These are phyloP conservation scores for Heterodera carotae DNA, from an alignment of 1,140 invertebrate species.

Conservation along the genomic window DNA sequence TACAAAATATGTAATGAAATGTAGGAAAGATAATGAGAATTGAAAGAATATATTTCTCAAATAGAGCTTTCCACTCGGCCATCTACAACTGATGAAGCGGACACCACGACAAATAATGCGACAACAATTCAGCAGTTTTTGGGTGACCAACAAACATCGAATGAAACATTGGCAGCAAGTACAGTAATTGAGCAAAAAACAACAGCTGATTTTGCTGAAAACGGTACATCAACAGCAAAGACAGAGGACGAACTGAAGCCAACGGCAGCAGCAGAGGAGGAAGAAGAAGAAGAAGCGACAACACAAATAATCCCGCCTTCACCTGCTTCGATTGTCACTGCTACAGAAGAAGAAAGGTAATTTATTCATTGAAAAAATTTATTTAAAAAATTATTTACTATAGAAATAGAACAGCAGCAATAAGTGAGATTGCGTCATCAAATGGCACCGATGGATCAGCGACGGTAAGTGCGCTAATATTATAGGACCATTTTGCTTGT, in stretches of 20 bases:
- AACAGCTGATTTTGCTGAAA: slow-evolving; percentile 16
- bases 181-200: background rate
- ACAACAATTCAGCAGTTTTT: background rate
- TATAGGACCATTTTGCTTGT: background rate
- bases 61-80: background rate
- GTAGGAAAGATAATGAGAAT: background rate
- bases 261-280: background rate
- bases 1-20: background rate
- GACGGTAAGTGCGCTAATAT: background rate
- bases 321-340: too few relatives aligned
- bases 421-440: background rate
- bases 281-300: too few relatives aligned
- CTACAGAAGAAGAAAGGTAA: too few relatives aligned
- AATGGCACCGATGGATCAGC: background rate
- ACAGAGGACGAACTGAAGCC: background rate
- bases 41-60: background rate
- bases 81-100: background rate
- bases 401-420: background rate
- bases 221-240: slow-evolving; percentile 11
- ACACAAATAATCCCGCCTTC: background rate
- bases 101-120: too few relatives aligned
- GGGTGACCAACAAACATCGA: slow-evolving; percentile 18
- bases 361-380: too few relatives aligned
- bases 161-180: background rate
- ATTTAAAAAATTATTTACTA: background rate